Conservation (phyloP, 2,113 vertebrate genomes). For the Cynocephalus volans region DNA sequence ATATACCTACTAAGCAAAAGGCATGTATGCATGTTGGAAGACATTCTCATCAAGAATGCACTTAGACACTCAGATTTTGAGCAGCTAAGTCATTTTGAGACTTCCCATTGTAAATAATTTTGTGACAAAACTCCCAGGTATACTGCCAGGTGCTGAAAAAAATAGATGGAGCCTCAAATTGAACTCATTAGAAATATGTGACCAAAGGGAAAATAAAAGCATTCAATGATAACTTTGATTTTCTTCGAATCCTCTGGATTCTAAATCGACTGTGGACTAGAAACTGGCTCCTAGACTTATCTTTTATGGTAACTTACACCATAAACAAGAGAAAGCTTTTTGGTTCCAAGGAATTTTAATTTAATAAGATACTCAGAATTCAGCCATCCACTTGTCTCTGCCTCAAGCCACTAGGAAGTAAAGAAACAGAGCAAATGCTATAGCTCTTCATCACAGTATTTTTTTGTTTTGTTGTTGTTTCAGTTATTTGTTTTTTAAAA, state of each 20-base stretch:
- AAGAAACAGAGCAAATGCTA: not conserved
- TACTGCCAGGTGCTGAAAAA: constrained; percentile 45
- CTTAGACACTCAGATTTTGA: constrained; percentile 59
- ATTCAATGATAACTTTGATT: constrained; percentile 54
- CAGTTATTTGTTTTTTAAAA: not conserved
- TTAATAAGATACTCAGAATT: constrained; percentile 55
- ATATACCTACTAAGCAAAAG: constrained; percentile 9
- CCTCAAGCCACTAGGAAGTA: constrained; percentile 36
- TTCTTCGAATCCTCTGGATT: constrained; percentile 63
- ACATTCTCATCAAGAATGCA: constrained; percentile 34
- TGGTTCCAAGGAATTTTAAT: constrained; percentile 64
- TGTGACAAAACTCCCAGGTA: constrained; percentile 69
- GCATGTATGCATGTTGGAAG: constrained; percentile 19
- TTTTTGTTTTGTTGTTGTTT: not conserved
- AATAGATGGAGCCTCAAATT: constrained; percentile 62
- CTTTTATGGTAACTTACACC: constrained; percentile 58
- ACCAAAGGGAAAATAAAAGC: constrained; percentile 67
- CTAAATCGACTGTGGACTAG: constrained; percentile 51
- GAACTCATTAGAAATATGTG: constrained; percentile 72
- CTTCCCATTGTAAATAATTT: constrained; percentile 77
- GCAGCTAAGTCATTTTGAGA: constrained; percentile 64
- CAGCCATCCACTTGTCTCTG: constrained; percentile 46
- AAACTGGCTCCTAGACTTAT: constrained; percentile 5
- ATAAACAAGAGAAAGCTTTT: constrained; percentile 69
- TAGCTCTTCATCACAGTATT: not conserved